Evolutionary conservation across 2,888 invertebrate genomes (phyloP), one percentile per base, ranked within the genome.

Genomic region (Venusia cambrica): DNA sequence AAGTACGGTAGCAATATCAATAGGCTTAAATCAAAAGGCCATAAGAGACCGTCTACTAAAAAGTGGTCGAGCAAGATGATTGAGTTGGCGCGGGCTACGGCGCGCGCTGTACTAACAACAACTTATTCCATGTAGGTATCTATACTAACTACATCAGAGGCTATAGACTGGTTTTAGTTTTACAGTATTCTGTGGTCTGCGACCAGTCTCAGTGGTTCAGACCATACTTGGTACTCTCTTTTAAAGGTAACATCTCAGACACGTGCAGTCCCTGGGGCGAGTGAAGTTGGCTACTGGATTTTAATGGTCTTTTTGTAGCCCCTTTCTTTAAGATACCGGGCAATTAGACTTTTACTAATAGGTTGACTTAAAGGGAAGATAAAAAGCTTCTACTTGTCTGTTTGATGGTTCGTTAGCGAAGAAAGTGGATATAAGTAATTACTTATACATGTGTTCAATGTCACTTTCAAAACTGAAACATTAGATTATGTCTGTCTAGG

Each of bases 41-140:
- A 58, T 63, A 62, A 65, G 62, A 52, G 37, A 54, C 39, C 45
- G 43, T 43, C 52, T 55, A 54, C 64, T 59, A 67, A 68, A 73
- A 83, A 85, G 74, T 60, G 58, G 83, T 79, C 62, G 38, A 64
- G 72, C 84, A 51, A 65, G 80, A 61, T 73, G 54, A 34, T 38
- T 38, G 40, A 39, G 50, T 38, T 48, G 62, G 55, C 62, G 60
- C 57, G 57, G 51, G 61, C 63, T 54, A 40, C 47, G 58, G 63
- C 63, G 58, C 68, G 63, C 65, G 55, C 54, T 41, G 51, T 57
- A 52, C 50, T 47, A 27, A 35, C 40, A 31, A 3, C 11, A 3
- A 4, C 13, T n/a, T n/a, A n/a, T n/a, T n/a, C n/a, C n/a, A n/a
- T n/a, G n/a, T n/a, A n/a, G n/a, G n/a, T n/a, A n/a, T n/a, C n/a